phyloP scores from a whole-genome alignment of 2,113 vertebrate species.

The Barnardius zonarius region DNA sequence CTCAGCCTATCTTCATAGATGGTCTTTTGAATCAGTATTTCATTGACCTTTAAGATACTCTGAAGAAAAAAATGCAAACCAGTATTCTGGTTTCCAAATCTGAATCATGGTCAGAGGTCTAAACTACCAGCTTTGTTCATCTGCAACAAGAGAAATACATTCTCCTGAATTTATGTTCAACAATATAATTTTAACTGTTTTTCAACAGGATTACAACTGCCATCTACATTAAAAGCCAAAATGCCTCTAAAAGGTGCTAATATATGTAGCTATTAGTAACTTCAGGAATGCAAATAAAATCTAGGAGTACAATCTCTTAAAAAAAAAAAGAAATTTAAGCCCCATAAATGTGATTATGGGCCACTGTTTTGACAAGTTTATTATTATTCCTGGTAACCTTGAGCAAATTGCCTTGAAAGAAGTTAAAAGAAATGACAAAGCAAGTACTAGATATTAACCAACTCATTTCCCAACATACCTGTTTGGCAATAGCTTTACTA shows the following conservation, averaged over 20 bases:
- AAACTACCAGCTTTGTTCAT: background rate
- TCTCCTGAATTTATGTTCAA: background rate
- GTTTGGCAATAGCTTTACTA: conserved; percentile 97
- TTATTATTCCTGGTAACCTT: background rate
- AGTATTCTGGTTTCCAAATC: background rate
- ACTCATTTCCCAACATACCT: conserved; percentile 75
- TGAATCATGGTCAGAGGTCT: background rate
- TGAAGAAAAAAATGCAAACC: background rate
- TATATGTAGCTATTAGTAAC: background rate
- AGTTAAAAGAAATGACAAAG: background rate
- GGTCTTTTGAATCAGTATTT: background rate
- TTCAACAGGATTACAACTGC: background rate
- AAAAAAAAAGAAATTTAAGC: background rate
- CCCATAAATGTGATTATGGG: background rate
- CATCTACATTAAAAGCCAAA: background rate
- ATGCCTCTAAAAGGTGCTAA: background rate
- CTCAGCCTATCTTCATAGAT: background rate
- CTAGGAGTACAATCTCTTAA: background rate
- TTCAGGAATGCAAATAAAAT: background rate
- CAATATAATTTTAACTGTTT: background rate
- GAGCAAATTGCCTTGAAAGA: background rate
- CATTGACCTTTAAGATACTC: background rate
- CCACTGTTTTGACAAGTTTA: background rate
- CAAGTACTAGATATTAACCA: background rate
- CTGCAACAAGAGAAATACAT: background rate